Conservation (phyloP, 1,140 invertebrate species). For the Plodia interpunctella region DNA sequence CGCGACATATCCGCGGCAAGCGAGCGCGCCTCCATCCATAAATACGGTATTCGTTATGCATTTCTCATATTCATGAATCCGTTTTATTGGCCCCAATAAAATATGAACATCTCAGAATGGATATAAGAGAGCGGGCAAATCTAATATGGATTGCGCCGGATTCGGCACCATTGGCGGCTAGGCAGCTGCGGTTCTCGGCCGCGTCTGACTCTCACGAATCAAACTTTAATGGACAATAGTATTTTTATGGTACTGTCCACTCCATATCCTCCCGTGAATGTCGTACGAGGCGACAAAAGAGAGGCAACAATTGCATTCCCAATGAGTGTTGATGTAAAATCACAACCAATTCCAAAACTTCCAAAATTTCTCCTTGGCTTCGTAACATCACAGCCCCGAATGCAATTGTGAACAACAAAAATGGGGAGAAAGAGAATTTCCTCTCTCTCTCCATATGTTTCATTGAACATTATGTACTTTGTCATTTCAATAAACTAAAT, state of each 20-base stretch:
- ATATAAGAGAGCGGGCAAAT: slow-evolving; percentile 74
- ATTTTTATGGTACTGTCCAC: no score
- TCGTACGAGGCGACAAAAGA: no score
- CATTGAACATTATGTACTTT: neutral
- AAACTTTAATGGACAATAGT: slow-evolving; percentile 1
- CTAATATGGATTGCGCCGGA: slow-evolving; percentile 76
- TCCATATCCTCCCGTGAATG: no score
- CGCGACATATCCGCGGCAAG: slow-evolving; percentile 66
- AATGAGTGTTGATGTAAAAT: no score
- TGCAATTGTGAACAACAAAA: no score
- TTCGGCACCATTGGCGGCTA: slow-evolving; percentile 58
- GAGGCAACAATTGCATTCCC: no score
- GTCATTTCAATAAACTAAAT: neutral
- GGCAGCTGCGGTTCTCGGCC: slow-evolving; percentile 47
- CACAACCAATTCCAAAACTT: no score
- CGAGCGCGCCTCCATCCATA: slow-evolving; percentile 68
- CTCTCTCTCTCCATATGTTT: no score
- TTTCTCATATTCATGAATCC: slow-evolving; percentile 78
- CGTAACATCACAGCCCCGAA: no score
- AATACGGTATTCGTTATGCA: slow-evolving; percentile 76
- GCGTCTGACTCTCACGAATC: neutral
- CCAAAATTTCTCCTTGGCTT: no score
- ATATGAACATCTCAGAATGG: slow-evolving; percentile 79
- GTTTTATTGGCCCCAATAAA: slow-evolving; percentile 79
- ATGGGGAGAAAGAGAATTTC: no score